Evolutionary conservation across 2,797 vertebrate genomes (phyloP), one percentile per base, ranked within the genome.

Genomic region (Anguilla obscura): DNA sequence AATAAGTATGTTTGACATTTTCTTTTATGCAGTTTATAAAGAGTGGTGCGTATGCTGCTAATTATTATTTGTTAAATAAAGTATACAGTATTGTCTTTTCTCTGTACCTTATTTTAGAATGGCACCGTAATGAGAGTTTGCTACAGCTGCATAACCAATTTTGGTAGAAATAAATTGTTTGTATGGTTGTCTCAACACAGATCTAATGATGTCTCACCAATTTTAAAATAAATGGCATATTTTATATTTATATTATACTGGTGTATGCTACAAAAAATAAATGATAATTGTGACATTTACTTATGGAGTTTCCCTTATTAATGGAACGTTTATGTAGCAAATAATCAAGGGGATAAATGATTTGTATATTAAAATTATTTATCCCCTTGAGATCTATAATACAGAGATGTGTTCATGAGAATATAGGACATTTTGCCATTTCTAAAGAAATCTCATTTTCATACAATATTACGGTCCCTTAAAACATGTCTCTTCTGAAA

Each of bases 101-200:
- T 91, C 86, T 92, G 93, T 96, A 96, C 96, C 96, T 96, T 96
- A 96, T 95, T 96, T 97, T 97, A 95, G 97, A 95, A 96, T 94
- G 94, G 93, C 96, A 96, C 94, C 96, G 92, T 97, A 96, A 96
- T 96, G 95, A 97, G 96, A 95, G 96, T 98, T 98, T 98, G 96
- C 97, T 98, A 97, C 96, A 96, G 96, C 94, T 95, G 94, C 96
- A 94, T 97, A 97, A 96, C 97, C 96, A 96, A 97, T 98, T 98
- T 99, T 98, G 96, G 96, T 99, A 98, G 96, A 97, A 97, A 93
- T 94, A 89, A 92, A 92, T 88, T 94, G 95, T 97, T 97, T 96
- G 95, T 96, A 97, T 96, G 95, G 94, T 95, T 96, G 95, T 96
- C 95, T 95, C 94, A 94, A 96, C 95, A 96, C 96, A 96, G 96